phyloP scores from a whole-genome alignment of 2,888 invertebrate genomes.

The Odontomyia ornata region DNA sequence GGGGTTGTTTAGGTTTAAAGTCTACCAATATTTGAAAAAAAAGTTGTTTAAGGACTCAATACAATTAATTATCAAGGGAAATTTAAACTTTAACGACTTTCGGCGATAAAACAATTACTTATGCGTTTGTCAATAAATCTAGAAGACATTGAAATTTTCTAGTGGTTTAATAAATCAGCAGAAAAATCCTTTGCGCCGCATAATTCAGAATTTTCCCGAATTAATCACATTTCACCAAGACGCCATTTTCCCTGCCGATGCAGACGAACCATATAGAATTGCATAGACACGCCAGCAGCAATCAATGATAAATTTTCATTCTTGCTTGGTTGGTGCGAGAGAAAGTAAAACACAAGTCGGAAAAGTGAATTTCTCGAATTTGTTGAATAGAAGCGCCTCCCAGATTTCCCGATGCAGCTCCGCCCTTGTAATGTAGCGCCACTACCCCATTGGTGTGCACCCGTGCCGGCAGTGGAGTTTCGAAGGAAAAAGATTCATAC shows the following conservation, averaged over 20 bases:
- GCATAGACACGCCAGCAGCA: constrained; percentile 33
- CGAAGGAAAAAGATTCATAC: constrained; percentile 45
- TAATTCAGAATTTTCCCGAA: not conserved
- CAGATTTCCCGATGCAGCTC: constrained; percentile 47
- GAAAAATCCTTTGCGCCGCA: too few species aligned
- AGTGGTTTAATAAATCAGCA: not conserved
- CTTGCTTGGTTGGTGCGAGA: not conserved
- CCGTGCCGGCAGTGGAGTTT: constrained; percentile 25
- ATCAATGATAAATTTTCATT: constrained; percentile 36
- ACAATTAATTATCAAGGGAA: too few species aligned
- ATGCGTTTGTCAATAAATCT: too few species aligned
- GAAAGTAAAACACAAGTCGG: constrained; percentile 4
- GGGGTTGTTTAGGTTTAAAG: too few species aligned
- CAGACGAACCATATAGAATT: constrained; percentile 13
- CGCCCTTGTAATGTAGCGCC: constrained; percentile 48
- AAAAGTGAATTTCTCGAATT: constrained; percentile 38
- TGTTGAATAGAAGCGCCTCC: constrained; percentile 45
- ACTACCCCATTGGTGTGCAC: constrained; percentile 46
- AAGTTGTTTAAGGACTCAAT: too few species aligned
- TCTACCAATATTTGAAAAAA: too few species aligned
- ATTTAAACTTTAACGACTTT: too few species aligned
- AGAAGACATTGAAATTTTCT: not conserved
- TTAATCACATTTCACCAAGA: not conserved
- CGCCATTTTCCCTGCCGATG: constrained; percentile 41
- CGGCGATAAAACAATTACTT: too few species aligned